phyloP scores from a whole-genome alignment of 1,140 invertebrate genomes.

The Drosophila setifemur region DNA sequence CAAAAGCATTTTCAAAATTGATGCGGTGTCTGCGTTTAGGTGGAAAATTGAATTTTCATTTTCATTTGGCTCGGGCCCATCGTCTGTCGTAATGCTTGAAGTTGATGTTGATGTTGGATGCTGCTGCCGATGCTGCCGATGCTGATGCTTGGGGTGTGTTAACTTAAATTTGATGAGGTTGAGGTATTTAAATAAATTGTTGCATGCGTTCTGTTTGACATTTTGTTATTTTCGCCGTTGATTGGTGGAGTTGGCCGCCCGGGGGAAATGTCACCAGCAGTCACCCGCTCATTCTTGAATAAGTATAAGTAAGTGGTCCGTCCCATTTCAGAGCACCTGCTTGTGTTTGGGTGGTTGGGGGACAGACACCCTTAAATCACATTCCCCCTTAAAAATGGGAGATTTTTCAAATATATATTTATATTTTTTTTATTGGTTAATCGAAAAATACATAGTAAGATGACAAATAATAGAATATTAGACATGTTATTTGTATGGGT shows the following conservation, averaged over 20 bases:
- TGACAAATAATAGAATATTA: too few species aligned
- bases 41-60: conserved; percentile 82
- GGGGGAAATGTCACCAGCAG: conserved; percentile 28
- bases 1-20: conserved; percentile 79
- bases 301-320: conserved; percentile 6
- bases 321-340: conserved; percentile 9
- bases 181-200: conserved; percentile 80
- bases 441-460: too few species aligned
- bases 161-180: conserved; percentile 72
- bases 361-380: too few species aligned
- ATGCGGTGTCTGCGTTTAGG: conserved; percentile 80
- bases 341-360: neutral
- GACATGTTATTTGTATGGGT: too few species aligned
- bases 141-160: conserved; percentile 56
- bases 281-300: conserved; percentile 19
- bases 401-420: too few species aligned
- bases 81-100: conserved; percentile 38
- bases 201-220: conserved; percentile 78
- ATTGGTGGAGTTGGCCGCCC: conserved; percentile 58
- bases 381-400: too few species aligned
- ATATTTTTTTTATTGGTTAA: too few species aligned
- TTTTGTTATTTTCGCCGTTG: conserved; percentile 77
- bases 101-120: neutral
- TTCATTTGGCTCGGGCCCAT: conserved; percentile 41
- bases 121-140: neutral